Base-by-base conservation (phyloP, 2,113 vertebrate species). In the Cichladusa arquata region DNA sequence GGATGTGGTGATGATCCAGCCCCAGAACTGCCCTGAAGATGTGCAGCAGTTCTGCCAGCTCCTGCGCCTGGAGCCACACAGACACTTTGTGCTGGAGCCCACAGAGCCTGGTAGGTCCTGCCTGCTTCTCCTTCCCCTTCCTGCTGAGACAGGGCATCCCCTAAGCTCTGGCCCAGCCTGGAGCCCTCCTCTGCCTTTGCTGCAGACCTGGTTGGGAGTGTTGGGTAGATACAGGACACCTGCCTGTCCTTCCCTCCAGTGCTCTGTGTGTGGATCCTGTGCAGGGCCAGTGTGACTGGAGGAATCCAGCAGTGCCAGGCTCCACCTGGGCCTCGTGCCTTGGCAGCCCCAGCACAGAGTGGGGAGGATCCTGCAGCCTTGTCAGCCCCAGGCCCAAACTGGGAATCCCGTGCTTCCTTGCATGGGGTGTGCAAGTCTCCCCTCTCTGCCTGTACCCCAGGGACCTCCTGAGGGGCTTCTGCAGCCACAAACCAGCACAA, bases 1-100 rank as follows among this genome's bases (percentile, higher is more conserved):
- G 0, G 99, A 99, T 0, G 98, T 99, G 57, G 99, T 98, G 81
- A 98, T 99, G 97, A 98, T 99, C 92, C 96, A 88, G 86, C 99
- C 99, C 1, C 91, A 97, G 87, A 99, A 99, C 57, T 38, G 96
- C 1, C 81, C 82, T 0, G 91, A 98, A 16, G 98, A 98, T 0
- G 98, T 98, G 24, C 92, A 98, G 82, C 97, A 97, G 40, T 98
- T 99, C 97, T 99, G 99, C 84, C 93, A 98, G 34, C 96, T 98
- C 7, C 97, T 99, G 80, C 64, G 82, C 66, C 97, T 99, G 76
- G 97, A 99, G 51, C 99, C 98, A 1, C 96, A 98, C 17, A 94
- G 86, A 45, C 25, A 2, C 28, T 99, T 99, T 56, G 85, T 95
- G 9, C 97, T 99, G 65, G 95, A 85, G 29, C 94, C 99, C 11